A percentile compares a stretch with the other conserved stretches of the same genome.
phyloP scores from a whole-genome alignment of 2,113 vertebrate species.

The Acrocephalus kingi region DNA sequence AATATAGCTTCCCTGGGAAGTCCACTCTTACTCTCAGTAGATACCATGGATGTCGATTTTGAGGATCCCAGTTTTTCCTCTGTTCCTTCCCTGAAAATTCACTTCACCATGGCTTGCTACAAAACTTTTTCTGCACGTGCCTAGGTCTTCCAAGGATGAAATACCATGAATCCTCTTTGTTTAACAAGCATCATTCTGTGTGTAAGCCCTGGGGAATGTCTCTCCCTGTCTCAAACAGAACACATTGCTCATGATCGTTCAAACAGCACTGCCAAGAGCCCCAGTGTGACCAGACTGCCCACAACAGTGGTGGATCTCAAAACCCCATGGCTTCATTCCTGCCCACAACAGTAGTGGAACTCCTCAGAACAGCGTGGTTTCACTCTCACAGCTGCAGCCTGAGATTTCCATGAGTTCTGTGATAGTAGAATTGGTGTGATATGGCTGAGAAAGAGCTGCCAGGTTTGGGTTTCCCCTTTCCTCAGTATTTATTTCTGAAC shows the following conservation, averaged over 20 bases:
- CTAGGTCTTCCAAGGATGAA: not conserved
- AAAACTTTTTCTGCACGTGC: not conserved
- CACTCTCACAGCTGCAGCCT: not conserved
- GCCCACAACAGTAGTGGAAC: not conserved
- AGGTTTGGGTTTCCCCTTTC: not conserved
- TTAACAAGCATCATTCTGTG: not conserved
- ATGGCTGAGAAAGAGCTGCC: not conserved
- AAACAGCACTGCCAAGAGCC: not conserved
- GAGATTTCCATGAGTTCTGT: not conserved
- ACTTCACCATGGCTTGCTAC: fast-evolving
- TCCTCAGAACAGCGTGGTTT: not conserved
- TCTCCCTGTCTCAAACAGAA: not conserved
- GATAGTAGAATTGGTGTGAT: not conserved
- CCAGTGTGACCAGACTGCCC: not conserved
- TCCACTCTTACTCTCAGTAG: not conserved
- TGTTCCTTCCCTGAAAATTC: not conserved
- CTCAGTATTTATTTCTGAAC: not conserved
- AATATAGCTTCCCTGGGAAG: not conserved
- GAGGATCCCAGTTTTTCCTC: not conserved
- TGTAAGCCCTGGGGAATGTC: not conserved
- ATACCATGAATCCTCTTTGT: not conserved
- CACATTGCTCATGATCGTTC: not conserved
- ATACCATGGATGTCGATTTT: not conserved
- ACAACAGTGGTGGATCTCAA: not conserved
- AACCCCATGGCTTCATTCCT: not conserved